A percentile compares a stretch with the other conserved stretches of the same genome.
Conservation (phyloP, 2,888 invertebrate species). For the Stegophylla sp. region DNA sequence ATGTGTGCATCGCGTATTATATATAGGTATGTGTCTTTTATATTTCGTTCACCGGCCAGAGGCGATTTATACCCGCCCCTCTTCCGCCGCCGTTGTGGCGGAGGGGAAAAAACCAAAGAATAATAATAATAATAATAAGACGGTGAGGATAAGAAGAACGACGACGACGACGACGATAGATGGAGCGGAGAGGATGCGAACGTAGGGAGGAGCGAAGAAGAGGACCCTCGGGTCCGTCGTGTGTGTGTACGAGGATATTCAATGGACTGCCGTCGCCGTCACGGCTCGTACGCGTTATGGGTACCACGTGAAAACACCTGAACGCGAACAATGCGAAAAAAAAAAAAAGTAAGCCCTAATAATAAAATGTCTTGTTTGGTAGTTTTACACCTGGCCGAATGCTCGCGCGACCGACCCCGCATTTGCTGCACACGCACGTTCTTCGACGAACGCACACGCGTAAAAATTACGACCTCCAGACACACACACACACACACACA, state of each 20-base stretch:
- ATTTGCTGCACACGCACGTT: neutral
- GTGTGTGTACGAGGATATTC: too few species aligned
- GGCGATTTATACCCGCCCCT: slow-evolving; percentile 27
- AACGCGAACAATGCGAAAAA: slow-evolving; percentile 42
- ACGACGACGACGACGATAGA: too few species aligned
- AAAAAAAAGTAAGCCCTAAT: slow-evolving; percentile 30
- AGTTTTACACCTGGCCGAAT: slow-evolving; percentile 56
- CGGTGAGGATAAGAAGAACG: too few species aligned
- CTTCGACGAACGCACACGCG: neutral
- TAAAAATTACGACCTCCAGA: too few species aligned
- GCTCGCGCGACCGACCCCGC: neutral
- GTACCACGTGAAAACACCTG: slow-evolving; percentile 32
- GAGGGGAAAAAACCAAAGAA: too few species aligned
- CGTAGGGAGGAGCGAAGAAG: neutral
- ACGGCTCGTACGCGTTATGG: neutral
- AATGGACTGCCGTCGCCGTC: slow-evolving; percentile 34
- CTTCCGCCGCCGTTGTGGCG: too few species aligned
- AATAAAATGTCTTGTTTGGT: slow-evolving; percentile 55
- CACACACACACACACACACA: neutral
- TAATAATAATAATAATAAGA: too few species aligned
- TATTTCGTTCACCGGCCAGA: slow-evolving; percentile 29
- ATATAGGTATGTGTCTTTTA: neutral
- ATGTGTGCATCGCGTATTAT: slow-evolving; percentile 28
- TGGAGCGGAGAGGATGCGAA: neutral
- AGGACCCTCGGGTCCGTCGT: neutral